Evolutionary conservation across 1,140 invertebrate species (phyloP), one percentile per base, ranked within the genome.

Genomic region (Drosophila guanche): DNA sequence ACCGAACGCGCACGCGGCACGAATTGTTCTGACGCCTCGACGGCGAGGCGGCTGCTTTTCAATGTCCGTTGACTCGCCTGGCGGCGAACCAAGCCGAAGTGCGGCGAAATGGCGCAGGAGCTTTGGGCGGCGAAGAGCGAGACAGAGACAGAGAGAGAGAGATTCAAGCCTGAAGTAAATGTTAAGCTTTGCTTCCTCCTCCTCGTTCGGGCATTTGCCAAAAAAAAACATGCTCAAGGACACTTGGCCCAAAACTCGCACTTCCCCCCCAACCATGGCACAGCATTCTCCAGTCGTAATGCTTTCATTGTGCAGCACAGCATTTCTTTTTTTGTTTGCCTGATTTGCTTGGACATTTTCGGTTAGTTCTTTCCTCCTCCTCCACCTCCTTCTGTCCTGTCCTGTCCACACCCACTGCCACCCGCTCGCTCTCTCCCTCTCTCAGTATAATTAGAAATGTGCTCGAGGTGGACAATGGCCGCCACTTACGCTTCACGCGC

Each of bases 1-100:
- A 89, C 81, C 86, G 86, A 78, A 89, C 86, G 75, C 80, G 86
- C 86, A 69, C 77, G 71, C 86, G 66, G 86, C 77, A 79, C 86
- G 81, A 86, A 76, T 81, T 81, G 75, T 86, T 89, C 86, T 89
- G 86, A 53, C 45, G 46, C 58, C 52, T 56, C 42, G 41, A 50
- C 66, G 59, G 70, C 62, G 50, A 48, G 54, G 55, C 56, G 52
- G 65, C 60, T 75, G 74, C 70, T 88, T 88, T 79, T 86, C 37
- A 75, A 81, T 50, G 55, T 60, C 52, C 76, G 3, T 10, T 10
- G 12, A 8, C 5, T 10, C 33, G 33, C 8, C 33, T 33, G 10
- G 40, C 76, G 76, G 76, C 67, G 62, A 68, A 69, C 54, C 8
- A 27, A 46, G 33, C 46, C 42, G 52, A 54, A 60, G 58, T 22